Evolutionary conservation across 2,113 vertebrate genomes (phyloP).

Genomic region (Alouatta palliata): DNA sequence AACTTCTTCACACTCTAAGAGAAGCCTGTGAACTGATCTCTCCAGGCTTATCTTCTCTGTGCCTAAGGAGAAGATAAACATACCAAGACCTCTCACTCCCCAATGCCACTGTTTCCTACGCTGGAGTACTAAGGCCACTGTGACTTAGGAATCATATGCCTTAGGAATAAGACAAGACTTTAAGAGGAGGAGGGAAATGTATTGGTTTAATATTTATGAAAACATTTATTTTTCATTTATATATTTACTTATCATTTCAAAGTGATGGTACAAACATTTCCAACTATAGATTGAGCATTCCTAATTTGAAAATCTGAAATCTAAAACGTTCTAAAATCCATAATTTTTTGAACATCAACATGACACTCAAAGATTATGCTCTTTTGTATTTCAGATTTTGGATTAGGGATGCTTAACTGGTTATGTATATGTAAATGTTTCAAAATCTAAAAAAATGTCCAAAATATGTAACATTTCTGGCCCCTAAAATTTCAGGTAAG

Average conservation of each 20-base stretch:
- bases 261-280: background rate
- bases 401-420: background rate
- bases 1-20: background rate
- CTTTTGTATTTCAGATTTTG: background rate
- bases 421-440: background rate
- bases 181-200: background rate
- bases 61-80: background rate
- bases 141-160: background rate
- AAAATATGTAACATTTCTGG: background rate
- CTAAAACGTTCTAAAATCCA: background rate
- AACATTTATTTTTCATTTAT: constrained; percentile 1
- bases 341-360: background rate
- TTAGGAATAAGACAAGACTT: background rate
- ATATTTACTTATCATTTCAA: background rate
- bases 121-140: background rate
- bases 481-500: background rate
- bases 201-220: background rate
- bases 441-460: background rate
- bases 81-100: background rate
- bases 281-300: background rate
- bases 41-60: background rate
- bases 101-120: background rate
- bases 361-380: background rate
- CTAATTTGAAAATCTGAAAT: background rate
- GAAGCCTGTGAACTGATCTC: background rate